Base-by-base conservation (phyloP, 2,113 vertebrate genomes). In the Lanius ludovicianus region DNA sequence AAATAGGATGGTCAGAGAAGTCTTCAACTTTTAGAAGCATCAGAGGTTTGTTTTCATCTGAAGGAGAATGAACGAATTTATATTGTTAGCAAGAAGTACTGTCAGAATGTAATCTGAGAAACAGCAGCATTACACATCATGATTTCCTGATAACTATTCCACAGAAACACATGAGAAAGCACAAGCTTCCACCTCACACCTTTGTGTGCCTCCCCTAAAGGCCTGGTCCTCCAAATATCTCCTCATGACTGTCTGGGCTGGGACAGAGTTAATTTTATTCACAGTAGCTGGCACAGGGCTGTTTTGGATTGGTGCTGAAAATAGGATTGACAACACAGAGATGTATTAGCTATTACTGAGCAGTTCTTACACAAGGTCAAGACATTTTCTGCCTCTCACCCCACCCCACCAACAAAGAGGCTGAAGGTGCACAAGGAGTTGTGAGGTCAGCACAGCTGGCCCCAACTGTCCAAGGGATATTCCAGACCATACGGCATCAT, bases 181-280 rank as follows among this genome's bases (percentile, higher is more conserved):
- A 1, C 53, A 80, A 92, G 4, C n/a, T 87, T 82, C 42, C 0
- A 1, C 39, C 30, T 57, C 3, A 2, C 33, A 52, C 20, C 10
- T 30, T 28, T 0, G 0, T 14, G 2, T 1, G 1, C 33, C 42
- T 71, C 15, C 35, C 52, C 56, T 1, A 7, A 67, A 65, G 33
- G 13, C 13, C 44, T 24, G 21, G 37, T 62, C 35, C 13, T 68
- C 30, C 1, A 10, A 46, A 52, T 22, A 44, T 8, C 74, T 60
- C 1, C 44, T 44, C 37, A 28, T 9, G 31, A 10, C 37, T 33
- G 13, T n/a, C 30, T 55, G 49, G 31, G 6, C 31, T 75, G 55
- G 15, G 16, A 55, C 15, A 77, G 47, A 55, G 35, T 44, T 37
- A 33, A 49, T 62, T 81, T 81, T 75, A 31, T 49, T 62, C 27